A percentile compares a stretch with the other conserved stretches of the same genome.
Evolutionary conservation across 2,113 vertebrate genomes (phyloP).

Genomic region (Actinemys pallida): DNA sequence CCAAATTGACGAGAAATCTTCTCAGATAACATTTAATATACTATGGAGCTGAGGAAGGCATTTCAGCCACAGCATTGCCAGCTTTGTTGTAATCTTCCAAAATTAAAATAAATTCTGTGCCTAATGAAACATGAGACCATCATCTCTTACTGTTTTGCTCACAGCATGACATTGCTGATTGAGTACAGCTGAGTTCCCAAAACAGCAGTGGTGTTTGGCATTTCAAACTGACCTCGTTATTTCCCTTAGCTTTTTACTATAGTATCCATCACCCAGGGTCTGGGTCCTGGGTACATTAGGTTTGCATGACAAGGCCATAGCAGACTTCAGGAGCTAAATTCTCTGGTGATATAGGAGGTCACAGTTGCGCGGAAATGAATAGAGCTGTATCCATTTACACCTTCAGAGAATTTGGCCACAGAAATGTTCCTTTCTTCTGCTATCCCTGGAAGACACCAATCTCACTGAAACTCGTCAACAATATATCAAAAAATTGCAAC

Average conservation of each 20-base stretch:
- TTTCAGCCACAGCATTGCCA: not conserved
- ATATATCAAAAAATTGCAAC: not conserved
- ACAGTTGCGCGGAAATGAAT: not conserved
- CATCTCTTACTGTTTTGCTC: not conserved
- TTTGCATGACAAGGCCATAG: not conserved
- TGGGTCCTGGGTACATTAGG: not conserved
- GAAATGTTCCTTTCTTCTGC: accelerated
- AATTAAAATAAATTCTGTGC: not conserved
- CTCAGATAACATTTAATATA: not conserved
- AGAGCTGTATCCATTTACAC: not conserved
- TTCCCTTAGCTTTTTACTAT: not conserved
- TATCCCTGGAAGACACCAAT: not conserved
- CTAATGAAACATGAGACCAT: not conserved
- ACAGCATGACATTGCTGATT: not conserved
- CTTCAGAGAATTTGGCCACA: not conserved
- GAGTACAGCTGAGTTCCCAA: not conserved
- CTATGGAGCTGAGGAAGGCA: not conserved
- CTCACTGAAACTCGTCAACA: accelerated
- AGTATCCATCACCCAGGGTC: not conserved
- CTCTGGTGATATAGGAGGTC: not conserved
- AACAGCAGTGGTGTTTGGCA: accelerated
- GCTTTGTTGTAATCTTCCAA: not conserved
- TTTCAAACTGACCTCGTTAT: not conserved
- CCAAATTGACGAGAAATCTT: not conserved
- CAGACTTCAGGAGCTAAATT: not conserved